A percentile compares a stretch with the other conserved stretches of the same genome.
phyloP scores from a whole-genome alignment of 2,888 invertebrate species.

The Andrena camellia region DNA sequence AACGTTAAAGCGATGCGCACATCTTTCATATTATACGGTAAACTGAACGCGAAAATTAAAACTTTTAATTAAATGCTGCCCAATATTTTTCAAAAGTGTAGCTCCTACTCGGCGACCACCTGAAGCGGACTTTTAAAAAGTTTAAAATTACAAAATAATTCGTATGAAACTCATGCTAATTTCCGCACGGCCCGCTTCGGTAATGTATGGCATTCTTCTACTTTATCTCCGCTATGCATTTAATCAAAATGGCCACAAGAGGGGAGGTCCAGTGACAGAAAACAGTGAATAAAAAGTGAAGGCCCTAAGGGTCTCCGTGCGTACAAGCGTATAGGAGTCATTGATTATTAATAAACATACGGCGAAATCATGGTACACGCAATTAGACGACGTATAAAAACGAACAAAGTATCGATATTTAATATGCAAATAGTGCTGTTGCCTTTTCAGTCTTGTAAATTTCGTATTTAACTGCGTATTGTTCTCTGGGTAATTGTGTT shows the following conservation, averaged over 20 bases:
- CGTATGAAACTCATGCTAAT: slow-evolving; percentile 43
- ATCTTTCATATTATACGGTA: slow-evolving; percentile 39
- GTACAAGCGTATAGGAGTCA: background rate
- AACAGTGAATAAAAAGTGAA: slow-evolving; percentile 1
- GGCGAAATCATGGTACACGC: background rate
- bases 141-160: slow-evolving; percentile 57
- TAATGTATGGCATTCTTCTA: slow-evolving; percentile 55
- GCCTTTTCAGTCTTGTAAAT: too few relatives aligned
- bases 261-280: slow-evolving; percentile 1
- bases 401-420: background rate
- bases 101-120: slow-evolving; percentile 9
- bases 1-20: slow-evolving; percentile 27
- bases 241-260: slow-evolving; percentile 23
- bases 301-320: background rate
- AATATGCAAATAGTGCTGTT: too few relatives aligned
- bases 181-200: slow-evolving; percentile 39
- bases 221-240: slow-evolving; percentile 35
- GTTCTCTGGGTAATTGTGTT: too few relatives aligned
- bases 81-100: slow-evolving; percentile 35
- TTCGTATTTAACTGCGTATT: too few relatives aligned
- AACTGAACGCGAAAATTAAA: slow-evolving; percentile 35
- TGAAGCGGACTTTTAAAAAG: slow-evolving; percentile 23
- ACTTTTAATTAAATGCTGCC: slow-evolving; percentile 48
- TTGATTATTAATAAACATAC: background rate
- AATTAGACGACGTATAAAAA: background rate